These are phyloP conservation scores for Scarus forsteni DNA, from an alignment of 2,797 vertebrate genomes.

Conservation along the genomic window DNA sequence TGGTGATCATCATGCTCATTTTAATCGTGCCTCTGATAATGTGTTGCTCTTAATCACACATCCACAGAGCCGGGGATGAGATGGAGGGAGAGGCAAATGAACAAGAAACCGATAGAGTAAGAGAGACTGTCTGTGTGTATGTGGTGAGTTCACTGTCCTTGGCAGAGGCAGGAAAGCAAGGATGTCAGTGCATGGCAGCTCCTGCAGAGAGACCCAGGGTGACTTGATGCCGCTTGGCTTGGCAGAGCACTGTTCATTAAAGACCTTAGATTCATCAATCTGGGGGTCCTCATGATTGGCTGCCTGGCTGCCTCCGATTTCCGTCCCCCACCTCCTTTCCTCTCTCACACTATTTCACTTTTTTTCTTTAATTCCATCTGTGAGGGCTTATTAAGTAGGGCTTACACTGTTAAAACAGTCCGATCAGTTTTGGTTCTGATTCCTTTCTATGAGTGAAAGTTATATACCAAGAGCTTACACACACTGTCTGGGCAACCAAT, in stretches of 20 bases:
- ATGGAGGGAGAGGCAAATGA: conserved; percentile 34
- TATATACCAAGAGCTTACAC: too few species aligned
- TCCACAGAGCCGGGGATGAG: conserved; percentile 32
- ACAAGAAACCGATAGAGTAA: conserved; percentile 22
- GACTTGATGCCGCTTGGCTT: conserved; percentile 61
- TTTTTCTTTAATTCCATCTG: conserved; percentile 43
- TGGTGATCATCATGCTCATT: conserved; percentile 57
- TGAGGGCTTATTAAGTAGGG: conserved; percentile 47
- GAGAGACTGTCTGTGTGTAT: conserved; percentile 8
- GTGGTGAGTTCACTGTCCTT: conserved; percentile 42
- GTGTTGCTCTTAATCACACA: conserved; percentile 66
- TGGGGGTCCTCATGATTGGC: conserved; percentile 63
- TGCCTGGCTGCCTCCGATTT: conserved; percentile 32
- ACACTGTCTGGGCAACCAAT: conserved; percentile 81
- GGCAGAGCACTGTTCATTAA: conserved; percentile 70
- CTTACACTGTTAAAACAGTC: too few species aligned
- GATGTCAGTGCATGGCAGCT: conserved; percentile 60
- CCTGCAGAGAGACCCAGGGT: conserved; percentile 55
- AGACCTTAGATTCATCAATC: conserved; percentile 77
- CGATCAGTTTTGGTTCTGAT: too few species aligned
- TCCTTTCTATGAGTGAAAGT: too few species aligned
- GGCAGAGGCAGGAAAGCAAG: conserved; percentile 48
- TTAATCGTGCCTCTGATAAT: conserved; percentile 62
- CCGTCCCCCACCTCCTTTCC: conserved; percentile 14
- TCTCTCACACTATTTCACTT: conserved; percentile 6